Percentiles rank a stretch among this genome's conserved stretches.
These are phyloP conservation scores for Anastatus disparis DNA, from an alignment of 1,140 invertebrate genomes.

Conservation along the genomic window DNA sequence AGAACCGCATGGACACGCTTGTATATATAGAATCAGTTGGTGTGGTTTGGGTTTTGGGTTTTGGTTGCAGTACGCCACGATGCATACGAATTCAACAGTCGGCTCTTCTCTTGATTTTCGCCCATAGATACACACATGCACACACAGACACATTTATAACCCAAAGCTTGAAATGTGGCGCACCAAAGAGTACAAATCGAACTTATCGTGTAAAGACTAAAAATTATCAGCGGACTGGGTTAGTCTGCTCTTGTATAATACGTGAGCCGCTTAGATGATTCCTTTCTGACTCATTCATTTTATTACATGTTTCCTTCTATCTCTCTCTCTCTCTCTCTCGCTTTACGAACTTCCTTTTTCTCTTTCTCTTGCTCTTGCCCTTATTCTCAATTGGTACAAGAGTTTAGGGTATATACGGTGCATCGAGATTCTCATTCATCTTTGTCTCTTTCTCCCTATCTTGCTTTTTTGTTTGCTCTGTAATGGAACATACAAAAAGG, in stretches of 20 bases:
- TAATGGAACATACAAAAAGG: constrained; percentile 7
- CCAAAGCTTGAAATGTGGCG: constrained; percentile 16
- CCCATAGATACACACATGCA: too few species aligned
- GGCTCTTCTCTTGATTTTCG: constrained; percentile 21
- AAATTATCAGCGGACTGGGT: too few species aligned
- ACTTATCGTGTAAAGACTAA: constrained; percentile 19
- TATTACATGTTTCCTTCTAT: background rate
- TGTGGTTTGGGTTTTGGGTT: background rate
- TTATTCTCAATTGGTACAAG: background rate
- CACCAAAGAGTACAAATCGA: too few species aligned
- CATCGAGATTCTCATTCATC: constrained; percentile 27
- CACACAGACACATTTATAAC: too few species aligned
- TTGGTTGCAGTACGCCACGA: too few species aligned
- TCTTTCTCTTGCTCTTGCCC: background rate
- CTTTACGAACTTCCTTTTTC: background rate
- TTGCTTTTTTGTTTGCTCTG: background rate
- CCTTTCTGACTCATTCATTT: constrained; percentile 4
- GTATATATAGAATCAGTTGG: constrained; percentile 4
- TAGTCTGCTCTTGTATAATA: background rate
- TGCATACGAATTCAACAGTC: background rate
- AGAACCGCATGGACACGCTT: background rate
- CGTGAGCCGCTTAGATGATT: constrained; percentile 21
- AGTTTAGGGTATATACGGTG: background rate
- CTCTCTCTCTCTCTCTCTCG: background rate
- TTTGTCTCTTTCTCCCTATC: background rate